These are phyloP conservation scores for Hemibagrus guttatus DNA, from an alignment of 2,797 vertebrate species.

Conservation along the genomic window DNA sequence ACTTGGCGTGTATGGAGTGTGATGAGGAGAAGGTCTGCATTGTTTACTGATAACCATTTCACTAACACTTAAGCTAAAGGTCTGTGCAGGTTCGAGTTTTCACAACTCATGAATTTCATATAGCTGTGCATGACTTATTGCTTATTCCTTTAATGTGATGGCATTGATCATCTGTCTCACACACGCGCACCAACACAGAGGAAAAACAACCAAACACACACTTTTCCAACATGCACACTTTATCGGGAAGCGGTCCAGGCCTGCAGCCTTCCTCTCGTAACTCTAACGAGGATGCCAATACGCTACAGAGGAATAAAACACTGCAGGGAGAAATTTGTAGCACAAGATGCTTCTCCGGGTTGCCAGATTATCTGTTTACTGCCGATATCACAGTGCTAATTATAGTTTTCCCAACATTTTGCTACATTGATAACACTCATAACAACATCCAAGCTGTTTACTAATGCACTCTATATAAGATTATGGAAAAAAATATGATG, in stretches of 20 bases:
- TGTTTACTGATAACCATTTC: background rate
- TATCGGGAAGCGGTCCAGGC: conserved; percentile 45
- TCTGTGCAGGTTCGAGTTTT: background rate
- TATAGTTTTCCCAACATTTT: background rate
- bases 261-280: conserved; percentile 44
- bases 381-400: background rate
- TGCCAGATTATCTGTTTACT: conserved; percentile 8
- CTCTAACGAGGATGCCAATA: conserved; percentile 54
- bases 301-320: conserved; percentile 38
- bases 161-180: conserved; percentile 58
- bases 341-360: conserved; percentile 18
- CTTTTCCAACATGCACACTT: conserved; percentile 45
- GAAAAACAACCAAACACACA: conserved; percentile 5
- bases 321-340: conserved; percentile 30
- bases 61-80: background rate
- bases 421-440: background rate
- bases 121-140: conserved; percentile 31
- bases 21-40: background rate
- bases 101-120: background rate
- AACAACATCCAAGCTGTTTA: background rate
- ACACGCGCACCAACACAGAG: conserved; percentile 4
- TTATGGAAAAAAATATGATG: background rate
- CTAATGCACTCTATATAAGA: background rate
- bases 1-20: background rate
- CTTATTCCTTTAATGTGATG: conserved; percentile 58